Evolutionary conservation across 2,797 vertebrate genomes (phyloP), one percentile per base, ranked within the genome.

Genomic region (Australoheros facetus): DNA sequence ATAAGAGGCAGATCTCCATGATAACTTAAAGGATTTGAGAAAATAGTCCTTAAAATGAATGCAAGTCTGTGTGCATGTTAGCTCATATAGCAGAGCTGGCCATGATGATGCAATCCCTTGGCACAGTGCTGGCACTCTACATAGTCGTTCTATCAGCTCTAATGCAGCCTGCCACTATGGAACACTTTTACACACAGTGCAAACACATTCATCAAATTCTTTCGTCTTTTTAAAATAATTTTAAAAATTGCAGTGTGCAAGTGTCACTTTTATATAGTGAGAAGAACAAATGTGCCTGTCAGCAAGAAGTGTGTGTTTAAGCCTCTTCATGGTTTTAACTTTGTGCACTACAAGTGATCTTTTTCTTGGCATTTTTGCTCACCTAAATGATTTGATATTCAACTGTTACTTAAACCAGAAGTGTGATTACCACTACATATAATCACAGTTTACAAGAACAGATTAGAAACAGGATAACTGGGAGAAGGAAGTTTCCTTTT

Each of bases 71-170:
- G 80, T 80, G 53, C 2, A 4, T n/a, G n/a, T 79, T 73, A 9
- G 74, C 75, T 81, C 73, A 60, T 71, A 73, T 48, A 69, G 56
- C 77, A 58, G 72, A 53, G 39, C 80, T 54, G 59, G 60, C 72
- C 30, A 12, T 6, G 1, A 58, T 89, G 92, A 90, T 79, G 92
- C 89, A 93, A 86, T 89, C 79, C 13, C 39, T 89, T 91, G 81
- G 90, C 88, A 87, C 64, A 28, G 54, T 39, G 7, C 75, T 55
- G 48, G 13, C 57, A 19, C 85, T 85, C 57, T 70, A 28, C 75
- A 72, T 56, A 69, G 57, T 83, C 64, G 48, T 77, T 88, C 78
- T 81, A 62, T 91, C 80, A 83, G 80, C 75, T 75, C 83, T 88
- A 87, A 84, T 86, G 86, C 86, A 90, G 73, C 79, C 78, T 86